Evolutionary conservation across 1,140 invertebrate species (phyloP).

Genomic region (Drosophila navojoa): DNA sequence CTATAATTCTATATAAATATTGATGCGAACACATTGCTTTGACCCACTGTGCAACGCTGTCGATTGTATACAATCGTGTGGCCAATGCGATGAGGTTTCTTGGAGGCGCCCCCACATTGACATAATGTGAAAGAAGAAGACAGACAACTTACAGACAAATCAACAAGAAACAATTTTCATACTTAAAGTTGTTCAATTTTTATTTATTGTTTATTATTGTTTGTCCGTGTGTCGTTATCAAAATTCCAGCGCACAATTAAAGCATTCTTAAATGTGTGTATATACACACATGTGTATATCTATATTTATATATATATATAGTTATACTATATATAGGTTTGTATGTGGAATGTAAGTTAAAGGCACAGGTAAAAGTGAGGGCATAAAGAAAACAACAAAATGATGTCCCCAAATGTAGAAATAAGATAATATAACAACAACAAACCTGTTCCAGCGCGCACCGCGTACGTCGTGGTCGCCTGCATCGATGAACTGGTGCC

Average conservation of each 20-base stretch:
- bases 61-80: slow-evolving; percentile 6
- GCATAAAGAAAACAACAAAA: not conserved
- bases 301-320: not conserved
- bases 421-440: slow-evolving; percentile 34
- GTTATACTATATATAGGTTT: not conserved
- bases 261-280: not conserved
- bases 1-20: not conserved
- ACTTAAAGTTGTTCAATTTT: slow-evolving; percentile 10
- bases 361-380: slow-evolving; percentile 10
- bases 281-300: not conserved
- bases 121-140: not conserved
- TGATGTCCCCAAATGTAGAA: slow-evolving; percentile 5
- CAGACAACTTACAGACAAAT: not conserved
- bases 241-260: not conserved
- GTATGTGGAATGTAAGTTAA: not conserved
- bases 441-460: slow-evolving; percentile 76
- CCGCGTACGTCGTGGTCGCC: slow-evolving; percentile 66
- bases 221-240: slow-evolving; percentile 10
- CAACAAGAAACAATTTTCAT: slow-evolving; percentile 12
- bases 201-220: slow-evolving; percentile 5
- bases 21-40: not conserved
- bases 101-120: slow-evolving; percentile 8
- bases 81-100: not conserved
- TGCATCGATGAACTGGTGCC: slow-evolving; percentile 66
- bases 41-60: slow-evolving; percentile 16